A percentile compares a stretch with the other conserved stretches of the same genome.
phyloP scores from a whole-genome alignment of 2,113 vertebrate genomes.

The Penelope pileata region DNA sequence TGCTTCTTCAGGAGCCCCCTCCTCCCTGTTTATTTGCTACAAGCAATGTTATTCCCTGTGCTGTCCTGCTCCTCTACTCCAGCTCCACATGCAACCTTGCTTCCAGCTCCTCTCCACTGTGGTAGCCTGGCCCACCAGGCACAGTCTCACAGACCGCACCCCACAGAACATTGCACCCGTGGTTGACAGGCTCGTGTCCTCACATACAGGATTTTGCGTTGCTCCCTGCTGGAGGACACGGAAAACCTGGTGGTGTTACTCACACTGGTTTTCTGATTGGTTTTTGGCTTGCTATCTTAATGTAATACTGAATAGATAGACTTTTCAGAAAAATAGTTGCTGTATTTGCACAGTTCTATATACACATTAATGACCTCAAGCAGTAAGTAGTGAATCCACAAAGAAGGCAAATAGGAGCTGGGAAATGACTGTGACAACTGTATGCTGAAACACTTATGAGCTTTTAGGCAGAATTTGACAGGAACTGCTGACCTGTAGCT shows the following conservation, averaged over 20 bases:
- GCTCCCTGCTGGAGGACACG: fast-evolving
- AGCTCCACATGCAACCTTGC: fast-evolving
- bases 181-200: neutral
- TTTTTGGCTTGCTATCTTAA: neutral
- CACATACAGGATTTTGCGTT: neutral
- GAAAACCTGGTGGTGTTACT: fast-evolving
- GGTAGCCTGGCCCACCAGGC: neutral
- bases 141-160: neutral
- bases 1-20: neutral
- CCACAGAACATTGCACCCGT: neutral
- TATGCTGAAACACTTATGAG: neutral
- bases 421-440: neutral
- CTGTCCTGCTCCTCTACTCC: neutral
- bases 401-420: neutral
- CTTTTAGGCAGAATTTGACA: neutral
- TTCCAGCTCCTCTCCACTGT: neutral
- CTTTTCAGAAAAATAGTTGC: neutral
- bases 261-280: neutral
- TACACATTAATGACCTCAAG: neutral
- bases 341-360: neutral
- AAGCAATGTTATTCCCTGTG: neutral
- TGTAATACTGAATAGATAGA: neutral
- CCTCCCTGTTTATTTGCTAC: neutral
- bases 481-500: neutral
- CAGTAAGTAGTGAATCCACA: neutral